Conservation (phyloP, 2,113 vertebrate genomes). For the Rissa tridactyla region DNA sequence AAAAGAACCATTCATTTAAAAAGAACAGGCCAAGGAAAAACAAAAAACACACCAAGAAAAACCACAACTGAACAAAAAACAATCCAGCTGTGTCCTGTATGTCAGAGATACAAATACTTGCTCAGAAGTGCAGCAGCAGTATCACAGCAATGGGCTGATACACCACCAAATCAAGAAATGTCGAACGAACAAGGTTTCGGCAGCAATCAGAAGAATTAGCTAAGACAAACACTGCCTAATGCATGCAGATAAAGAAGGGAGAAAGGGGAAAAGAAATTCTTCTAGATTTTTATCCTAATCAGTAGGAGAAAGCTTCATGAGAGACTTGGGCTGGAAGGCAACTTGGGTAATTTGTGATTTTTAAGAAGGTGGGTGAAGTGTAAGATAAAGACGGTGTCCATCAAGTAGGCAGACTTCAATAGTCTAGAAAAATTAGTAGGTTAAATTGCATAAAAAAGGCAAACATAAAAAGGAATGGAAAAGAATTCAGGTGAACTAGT, state of each 20-base stretch:
- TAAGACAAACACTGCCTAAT: neutral
- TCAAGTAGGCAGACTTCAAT: neutral
- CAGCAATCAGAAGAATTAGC: neutral
- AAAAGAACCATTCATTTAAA: neutral
- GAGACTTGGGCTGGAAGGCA: neutral
- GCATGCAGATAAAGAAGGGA: neutral
- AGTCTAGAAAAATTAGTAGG: neutral
- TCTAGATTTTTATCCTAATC: neutral
- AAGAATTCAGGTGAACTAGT: neutral
- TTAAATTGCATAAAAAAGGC: neutral
- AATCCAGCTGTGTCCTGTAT: neutral
- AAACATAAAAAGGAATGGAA: neutral
- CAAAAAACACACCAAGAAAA: neutral
- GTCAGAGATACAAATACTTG: neutral
- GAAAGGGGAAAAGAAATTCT: neutral
- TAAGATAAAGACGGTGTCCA: neutral
- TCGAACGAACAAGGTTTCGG: neutral
- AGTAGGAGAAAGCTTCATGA: neutral
- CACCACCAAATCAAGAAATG: neutral
- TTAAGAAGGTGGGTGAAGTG: neutral
- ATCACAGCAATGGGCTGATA: neutral
- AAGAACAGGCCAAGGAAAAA: neutral
- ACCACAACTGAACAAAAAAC: rapidly evolving
- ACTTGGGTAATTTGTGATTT: neutral
- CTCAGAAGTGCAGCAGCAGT: neutral